Conservation (phyloP, 2,888 invertebrate genomes). For the Philonicus albiceps region DNA sequence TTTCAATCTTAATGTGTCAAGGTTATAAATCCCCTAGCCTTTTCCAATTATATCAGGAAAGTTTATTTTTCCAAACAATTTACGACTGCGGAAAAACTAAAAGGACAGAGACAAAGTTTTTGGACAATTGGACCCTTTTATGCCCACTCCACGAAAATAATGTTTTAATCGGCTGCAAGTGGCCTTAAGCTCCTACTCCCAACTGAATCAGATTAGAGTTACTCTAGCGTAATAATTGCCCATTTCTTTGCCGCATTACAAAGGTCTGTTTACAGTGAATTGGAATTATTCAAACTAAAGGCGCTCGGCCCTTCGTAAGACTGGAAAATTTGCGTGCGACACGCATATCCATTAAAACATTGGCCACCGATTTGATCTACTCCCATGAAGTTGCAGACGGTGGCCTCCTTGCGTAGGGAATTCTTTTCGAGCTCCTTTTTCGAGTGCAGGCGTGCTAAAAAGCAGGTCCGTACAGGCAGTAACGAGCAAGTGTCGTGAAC, state of each 20-base stretch:
- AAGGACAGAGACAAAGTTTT: not conserved
- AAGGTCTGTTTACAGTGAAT: not conserved
- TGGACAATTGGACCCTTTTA: not conserved
- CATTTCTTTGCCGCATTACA: constrained; percentile 18
- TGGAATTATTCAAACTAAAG: not conserved
- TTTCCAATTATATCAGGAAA: not conserved
- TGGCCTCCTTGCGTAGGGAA: not conserved
- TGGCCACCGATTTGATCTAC: not conserved
- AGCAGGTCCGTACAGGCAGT: not conserved
- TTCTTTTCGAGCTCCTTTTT: not conserved
- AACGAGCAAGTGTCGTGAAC: not conserved
- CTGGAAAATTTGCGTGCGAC: not conserved
- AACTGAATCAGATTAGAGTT: constrained; percentile 3
- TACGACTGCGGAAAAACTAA: not conserved
- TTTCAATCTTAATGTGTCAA: not conserved
- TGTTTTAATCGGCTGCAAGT: not conserved
- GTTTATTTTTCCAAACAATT: not conserved
- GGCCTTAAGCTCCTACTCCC: not conserved
- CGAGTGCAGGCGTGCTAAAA: not conserved
- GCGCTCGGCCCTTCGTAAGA: not conserved
- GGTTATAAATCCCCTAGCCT: not conserved
- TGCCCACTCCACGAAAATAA: not conserved
- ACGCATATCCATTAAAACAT: constrained; percentile 18
- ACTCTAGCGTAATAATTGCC: constrained; percentile 8
- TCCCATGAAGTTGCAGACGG: not conserved